These are phyloP conservation scores for Cyanoliseus patagonus DNA, from an alignment of 2,113 vertebrate genomes.

Conservation along the genomic window DNA sequence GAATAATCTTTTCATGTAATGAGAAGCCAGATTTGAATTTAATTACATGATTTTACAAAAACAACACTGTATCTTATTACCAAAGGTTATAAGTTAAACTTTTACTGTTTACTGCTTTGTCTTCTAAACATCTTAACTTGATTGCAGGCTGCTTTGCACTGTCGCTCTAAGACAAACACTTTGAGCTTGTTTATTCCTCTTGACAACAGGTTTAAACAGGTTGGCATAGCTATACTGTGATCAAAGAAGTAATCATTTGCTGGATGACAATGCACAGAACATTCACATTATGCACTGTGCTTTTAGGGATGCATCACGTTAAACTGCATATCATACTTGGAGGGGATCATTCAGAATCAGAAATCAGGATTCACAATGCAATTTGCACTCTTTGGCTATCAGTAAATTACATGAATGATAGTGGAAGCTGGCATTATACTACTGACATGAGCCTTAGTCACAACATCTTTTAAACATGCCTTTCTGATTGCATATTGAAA, in stretches of 20 bases:
- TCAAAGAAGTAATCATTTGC: conserved; percentile 18
- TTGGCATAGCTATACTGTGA: not conserved
- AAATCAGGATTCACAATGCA: conserved; percentile 1
- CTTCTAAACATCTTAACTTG: not conserved
- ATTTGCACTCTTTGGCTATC: conserved; percentile 23
- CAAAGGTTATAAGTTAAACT: conserved; percentile 13
- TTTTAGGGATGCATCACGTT: not conserved
- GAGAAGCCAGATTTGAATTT: conserved; percentile 8
- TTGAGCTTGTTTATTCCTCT: conserved; percentile 22
- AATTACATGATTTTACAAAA: conserved; percentile 13
- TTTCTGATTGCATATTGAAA: conserved; percentile 19
- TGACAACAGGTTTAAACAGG: conserved; percentile 28
- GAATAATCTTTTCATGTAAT: not conserved
- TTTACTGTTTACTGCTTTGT: conserved; percentile 7
- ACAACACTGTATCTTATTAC: not conserved
- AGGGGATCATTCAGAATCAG: not conserved
- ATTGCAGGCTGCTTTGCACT: conserved; percentile 31
- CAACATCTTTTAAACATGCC: not conserved
- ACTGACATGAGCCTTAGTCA: not conserved
- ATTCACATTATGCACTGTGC: not conserved
- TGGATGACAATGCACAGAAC: not conserved
- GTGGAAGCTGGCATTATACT: conserved; percentile 9
- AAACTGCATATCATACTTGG: not conserved
- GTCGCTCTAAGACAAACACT: not conserved
- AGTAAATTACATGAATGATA: conserved; percentile 21